Evolutionary conservation across 2,888 invertebrate species (phyloP), one percentile per base, ranked within the genome.

Genomic region (Mesorhabditis spiculigera): DNA sequence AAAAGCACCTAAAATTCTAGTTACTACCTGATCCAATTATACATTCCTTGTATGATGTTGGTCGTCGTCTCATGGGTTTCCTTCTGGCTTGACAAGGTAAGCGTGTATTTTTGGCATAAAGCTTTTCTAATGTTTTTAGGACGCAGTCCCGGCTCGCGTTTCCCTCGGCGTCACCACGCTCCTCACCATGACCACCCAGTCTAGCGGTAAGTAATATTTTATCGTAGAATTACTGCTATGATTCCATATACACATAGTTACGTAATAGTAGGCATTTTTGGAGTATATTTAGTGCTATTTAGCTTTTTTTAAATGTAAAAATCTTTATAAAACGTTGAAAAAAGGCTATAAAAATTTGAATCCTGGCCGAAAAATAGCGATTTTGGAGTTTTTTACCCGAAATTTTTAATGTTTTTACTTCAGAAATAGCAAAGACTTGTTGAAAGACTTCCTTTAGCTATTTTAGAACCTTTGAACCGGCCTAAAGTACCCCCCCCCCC

Each of bases 21-120:
- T 79, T 84, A 84, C 69, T 84, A 84, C 74, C 75, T 84, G 42
- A 84, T 84, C 73, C 96, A 96, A 90, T 95, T 96, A 89, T 97
- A 97, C 91, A 94, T 96, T 87, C 97, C 97, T 68, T 95, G 95
- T 90, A 79, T 82, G 90, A 95, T 95, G 95, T 89, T 95, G 87
- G 95, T 95, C 88, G 94, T 83, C 71, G 84, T 84, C 62, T 81
- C 79, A 16, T 86, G 85, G 86, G 83, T 83, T 58, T 78, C 78
- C 4, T 84, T 84, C 73, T 84, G 84, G 84, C 77, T 86, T 5
- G 86, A 86, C 71, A 86, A 86, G 76, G 85, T 75, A 13, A 63
- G 69, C 43, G 43, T 45, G 16, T 13, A 42, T 16, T 63, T n/a
- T 28, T 28, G 28, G n/a, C 3, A 28, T n/a, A 63, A 67, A 50